These are phyloP conservation scores for Pristionchus pacificus DNA, from an alignment of 1,140 invertebrate genomes.

Conservation along the genomic window DNA sequence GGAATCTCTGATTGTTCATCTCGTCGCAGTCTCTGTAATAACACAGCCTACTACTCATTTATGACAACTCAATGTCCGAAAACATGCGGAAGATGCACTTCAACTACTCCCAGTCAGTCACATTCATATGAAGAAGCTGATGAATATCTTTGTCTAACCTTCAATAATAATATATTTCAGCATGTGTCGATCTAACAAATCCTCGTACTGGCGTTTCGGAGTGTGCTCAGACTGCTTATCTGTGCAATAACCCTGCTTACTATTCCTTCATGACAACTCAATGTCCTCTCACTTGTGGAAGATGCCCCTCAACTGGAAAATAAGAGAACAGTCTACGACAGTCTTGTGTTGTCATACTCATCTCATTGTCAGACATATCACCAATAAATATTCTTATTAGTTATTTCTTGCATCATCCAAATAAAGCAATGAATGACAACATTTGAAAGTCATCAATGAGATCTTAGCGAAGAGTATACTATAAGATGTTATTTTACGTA, in stretches of 20 bases:
- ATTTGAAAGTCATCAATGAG: no score
- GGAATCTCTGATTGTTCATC: background rate
- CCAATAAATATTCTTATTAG: no score
- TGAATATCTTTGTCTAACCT: no score
- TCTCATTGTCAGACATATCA: no score
- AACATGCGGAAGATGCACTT: background rate
- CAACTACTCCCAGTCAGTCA: background rate
- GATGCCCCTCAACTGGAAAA: slow-evolving; percentile 7
- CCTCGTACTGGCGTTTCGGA: slow-evolving; percentile 14
- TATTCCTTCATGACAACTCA: slow-evolving; percentile 8
- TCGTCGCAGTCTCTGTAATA: background rate
- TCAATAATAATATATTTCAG: no score
- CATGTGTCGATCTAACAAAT: slow-evolving; percentile 12
- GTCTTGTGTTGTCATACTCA: no score
- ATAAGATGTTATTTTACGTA: no score
- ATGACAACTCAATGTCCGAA: background rate
- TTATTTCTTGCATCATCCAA: no score
- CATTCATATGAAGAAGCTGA: background rate
- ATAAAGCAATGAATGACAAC: no score
- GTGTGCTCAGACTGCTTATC: background rate
- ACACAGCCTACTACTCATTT: background rate
- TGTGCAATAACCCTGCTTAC: slow-evolving; percentile 17
- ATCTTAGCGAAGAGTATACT: no score
- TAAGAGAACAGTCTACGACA: no score
- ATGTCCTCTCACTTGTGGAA: slow-evolving; percentile 15